Conservation (phyloP, 1,140 invertebrate species). For the Dreissena rostriformis region DNA sequence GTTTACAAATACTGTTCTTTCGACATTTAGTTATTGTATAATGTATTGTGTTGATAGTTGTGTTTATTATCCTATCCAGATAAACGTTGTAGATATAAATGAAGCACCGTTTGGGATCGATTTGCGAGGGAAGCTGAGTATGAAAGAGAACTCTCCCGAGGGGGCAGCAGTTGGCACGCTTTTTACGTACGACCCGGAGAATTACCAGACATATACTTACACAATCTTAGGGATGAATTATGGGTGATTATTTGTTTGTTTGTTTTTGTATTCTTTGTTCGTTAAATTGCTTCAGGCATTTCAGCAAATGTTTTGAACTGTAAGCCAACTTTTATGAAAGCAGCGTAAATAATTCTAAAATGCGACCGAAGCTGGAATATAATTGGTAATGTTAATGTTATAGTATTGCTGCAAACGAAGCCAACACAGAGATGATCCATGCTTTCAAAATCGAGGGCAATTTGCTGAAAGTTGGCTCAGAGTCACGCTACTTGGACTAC, state of each 20-base stretch:
- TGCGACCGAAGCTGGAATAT: too few species aligned
- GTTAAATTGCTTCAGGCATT: too few species aligned
- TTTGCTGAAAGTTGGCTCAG: constrained; percentile 59
- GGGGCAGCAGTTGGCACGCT: constrained; percentile 64
- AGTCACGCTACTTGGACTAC: constrained; percentile 53
- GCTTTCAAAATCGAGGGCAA: constrained; percentile 59
- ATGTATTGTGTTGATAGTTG: neutral
- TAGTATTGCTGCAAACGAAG: constrained; percentile 2
- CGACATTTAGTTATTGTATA: neutral
- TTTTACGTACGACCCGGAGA: constrained; percentile 67
- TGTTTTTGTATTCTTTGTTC: neutral
- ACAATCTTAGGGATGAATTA: constrained; percentile 57
- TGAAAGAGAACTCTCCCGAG: constrained; percentile 63
- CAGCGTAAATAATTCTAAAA: too few species aligned
- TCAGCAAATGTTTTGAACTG: too few species aligned
- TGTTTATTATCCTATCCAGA: constrained; percentile 51
- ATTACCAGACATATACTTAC: constrained; percentile 70
- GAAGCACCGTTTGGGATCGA: constrained; percentile 65
- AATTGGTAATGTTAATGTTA: neutral
- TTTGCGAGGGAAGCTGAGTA: constrained; percentile 55
- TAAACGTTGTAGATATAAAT: constrained; percentile 70
- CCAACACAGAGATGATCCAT: constrained; percentile 8
- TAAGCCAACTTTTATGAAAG: too few species aligned
- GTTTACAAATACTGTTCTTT: neutral
- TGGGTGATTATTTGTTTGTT: constrained; percentile 55